Evolutionary conservation across 2,888 invertebrate genomes (phyloP), one percentile per base, ranked within the genome.

Genomic region (Drosophila vallismaia): DNA sequence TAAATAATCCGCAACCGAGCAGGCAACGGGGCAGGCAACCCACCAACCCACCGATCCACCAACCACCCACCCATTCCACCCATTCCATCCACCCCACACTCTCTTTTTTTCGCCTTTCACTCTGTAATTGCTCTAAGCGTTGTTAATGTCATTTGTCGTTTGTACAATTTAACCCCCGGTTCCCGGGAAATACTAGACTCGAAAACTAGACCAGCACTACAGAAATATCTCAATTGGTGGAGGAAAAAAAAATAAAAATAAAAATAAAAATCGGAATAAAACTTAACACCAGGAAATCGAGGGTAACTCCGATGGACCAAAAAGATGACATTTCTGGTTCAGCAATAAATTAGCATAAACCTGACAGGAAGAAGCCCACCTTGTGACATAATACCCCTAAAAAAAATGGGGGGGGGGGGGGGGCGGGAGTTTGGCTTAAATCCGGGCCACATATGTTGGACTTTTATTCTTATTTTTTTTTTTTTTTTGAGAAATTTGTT

Each of bases 111-210:
- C 4, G 40, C 31, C 4, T 40, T 19, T 68, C 40, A 42, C 36
- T 58, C 31, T 71, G 74, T 79, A 85, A 85, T 85, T 85, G 77
- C 60, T 73, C 69, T 73, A 69, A 79, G 79, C 79, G 75, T 73
- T 75, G 73, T 69, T 77, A 76, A 76, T 79, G 59, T 46, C 62
- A 63, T 63, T 70, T 75, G 75, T 67, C 67, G 60, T 60, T 71
- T 51, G 12, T 40, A 45, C 67, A 76, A 70, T 81, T 80, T 71
- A 85, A 75, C 79, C 79, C 80, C 59, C 55, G 53, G 40, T 2
- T 2, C 38, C 24, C 12, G 38, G 28, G 10, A 40, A 42, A 19
- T 19, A 19, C 19, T 28, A 26, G 7, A 12, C 38, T 14, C 14
- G 28, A 66, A 54, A 54, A 67, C 67, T 66, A 66, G 63, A 63